Conservation (phyloP, 2,888 invertebrate genomes). For the Rambutsinella grinnellia region DNA sequence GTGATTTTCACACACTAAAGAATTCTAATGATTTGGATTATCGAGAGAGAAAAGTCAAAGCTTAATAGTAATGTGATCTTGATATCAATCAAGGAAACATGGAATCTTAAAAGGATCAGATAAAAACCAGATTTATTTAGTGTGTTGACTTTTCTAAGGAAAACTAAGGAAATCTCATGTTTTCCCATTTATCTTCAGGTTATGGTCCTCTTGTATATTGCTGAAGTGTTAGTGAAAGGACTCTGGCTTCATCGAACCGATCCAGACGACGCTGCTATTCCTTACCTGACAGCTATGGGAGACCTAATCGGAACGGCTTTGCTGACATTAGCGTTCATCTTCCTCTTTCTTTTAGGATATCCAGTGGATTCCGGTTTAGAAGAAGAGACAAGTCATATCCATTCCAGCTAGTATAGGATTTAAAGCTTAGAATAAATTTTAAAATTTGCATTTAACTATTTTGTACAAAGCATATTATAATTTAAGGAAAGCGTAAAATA, state of each 20-base stretch:
- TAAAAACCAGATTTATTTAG: background rate
- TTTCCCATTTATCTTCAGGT: conserved; percentile 70
- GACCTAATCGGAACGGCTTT: conserved; percentile 88
- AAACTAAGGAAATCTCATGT: background rate
- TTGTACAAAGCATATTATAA: background rate
- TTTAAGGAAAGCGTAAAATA: no score
- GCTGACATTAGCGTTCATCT: conserved; percentile 77
- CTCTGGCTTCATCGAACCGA: conserved; percentile 87
- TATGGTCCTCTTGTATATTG: conserved; percentile 80
- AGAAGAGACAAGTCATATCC: conserved; percentile 1
- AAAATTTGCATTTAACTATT: background rate
- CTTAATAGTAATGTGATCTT: conserved; percentile 18
- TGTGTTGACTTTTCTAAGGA: conserved; percentile 1
- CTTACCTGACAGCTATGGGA: conserved; percentile 89
- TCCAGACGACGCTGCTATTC: conserved; percentile 91
- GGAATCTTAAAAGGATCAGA: no score
- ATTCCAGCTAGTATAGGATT: background rate
- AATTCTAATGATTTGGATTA: conserved; percentile 4
- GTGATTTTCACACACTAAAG: background rate
- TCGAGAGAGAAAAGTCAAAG: conserved; percentile 6
- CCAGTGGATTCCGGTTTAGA: conserved; percentile 29
- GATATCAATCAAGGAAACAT: conserved; percentile 1
- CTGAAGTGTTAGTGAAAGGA: conserved; percentile 84
- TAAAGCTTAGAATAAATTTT: background rate
- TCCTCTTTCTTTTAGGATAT: conserved; percentile 68